Percentiles rank a stretch among this genome's conserved stretches.
These are phyloP conservation scores for Silurus meridionalis DNA, from an alignment of 2,113 vertebrate genomes.

Conservation along the genomic window DNA sequence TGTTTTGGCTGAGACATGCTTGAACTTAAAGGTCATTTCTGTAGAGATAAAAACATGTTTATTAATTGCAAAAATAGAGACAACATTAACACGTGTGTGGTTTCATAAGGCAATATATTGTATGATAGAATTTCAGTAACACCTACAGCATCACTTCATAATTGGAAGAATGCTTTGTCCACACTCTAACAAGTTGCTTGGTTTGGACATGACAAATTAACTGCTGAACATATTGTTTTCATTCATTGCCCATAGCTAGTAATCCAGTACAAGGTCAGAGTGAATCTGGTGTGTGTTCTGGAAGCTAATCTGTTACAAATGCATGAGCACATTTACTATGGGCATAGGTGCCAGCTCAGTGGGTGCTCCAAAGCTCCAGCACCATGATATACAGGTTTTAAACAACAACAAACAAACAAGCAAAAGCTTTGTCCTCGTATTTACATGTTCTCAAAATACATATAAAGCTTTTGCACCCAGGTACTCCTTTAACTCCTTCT, in stretches of 20 bases:
- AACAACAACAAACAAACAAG: too few relatives aligned
- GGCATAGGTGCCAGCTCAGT: background rate
- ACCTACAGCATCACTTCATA: background rate
- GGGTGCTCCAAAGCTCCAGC: background rate
- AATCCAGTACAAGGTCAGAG: background rate
- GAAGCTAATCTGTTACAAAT: background rate
- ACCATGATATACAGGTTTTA: background rate
- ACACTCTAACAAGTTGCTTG: background rate
- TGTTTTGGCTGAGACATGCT: constrained; percentile 20
- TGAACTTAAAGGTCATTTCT: constrained; percentile 35
- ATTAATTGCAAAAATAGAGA: background rate
- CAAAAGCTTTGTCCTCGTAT: too few relatives aligned
- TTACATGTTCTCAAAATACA: too few relatives aligned
- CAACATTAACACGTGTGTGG: background rate
- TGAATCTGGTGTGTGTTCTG: background rate
- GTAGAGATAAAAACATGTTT: constrained; percentile 30
- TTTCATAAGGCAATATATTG: background rate
- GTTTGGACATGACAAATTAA: background rate
- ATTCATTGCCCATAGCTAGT: background rate
- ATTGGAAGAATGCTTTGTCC: background rate
- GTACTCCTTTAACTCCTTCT: too few relatives aligned
- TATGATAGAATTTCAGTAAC: background rate
- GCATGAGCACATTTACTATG: background rate
- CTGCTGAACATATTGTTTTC: background rate
- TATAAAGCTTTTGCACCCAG: too few relatives aligned